Percentiles rank a stretch among this genome's conserved stretches.
Conservation (phyloP, 2,113 vertebrate species). For the Myxocyprinus asiaticus region DNA sequence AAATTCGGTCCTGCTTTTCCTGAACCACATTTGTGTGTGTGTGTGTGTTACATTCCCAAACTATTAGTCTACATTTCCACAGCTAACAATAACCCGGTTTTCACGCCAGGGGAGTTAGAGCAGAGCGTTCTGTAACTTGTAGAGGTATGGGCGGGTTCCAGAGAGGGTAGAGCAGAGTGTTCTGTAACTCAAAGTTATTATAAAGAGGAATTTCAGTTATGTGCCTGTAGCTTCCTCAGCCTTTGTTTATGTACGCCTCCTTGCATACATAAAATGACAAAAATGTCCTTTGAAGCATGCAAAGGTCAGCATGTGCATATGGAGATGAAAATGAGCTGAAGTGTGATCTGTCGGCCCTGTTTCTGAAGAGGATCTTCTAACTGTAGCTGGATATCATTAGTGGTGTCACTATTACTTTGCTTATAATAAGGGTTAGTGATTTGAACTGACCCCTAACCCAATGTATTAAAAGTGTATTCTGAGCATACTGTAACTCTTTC, state of each 20-base stretch:
- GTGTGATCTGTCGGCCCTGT: too few species aligned
- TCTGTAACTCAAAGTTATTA: neutral
- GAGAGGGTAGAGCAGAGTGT: slow-evolving; percentile 7
- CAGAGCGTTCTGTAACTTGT: neutral
- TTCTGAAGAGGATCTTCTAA: too few species aligned
- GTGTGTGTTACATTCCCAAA: slow-evolving; percentile 40
- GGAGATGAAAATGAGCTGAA: neutral
- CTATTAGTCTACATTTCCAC: slow-evolving; percentile 30
- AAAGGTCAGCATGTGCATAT: neutral
- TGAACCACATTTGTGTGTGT: slow-evolving; percentile 7
- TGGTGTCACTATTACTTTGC: too few species aligned
- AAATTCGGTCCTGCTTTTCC: slow-evolving; percentile 7
- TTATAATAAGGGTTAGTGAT: too few species aligned
- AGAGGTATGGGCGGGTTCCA: neutral
- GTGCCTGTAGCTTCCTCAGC: neutral
- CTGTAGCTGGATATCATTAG: too few species aligned
- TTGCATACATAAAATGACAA: neutral
- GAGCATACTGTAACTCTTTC: too few species aligned
- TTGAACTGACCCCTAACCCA: too few species aligned
- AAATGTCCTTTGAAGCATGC: neutral
- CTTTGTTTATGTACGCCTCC: neutral
- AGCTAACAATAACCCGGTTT: neutral
- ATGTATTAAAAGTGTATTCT: too few species aligned
- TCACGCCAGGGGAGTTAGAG: neutral
- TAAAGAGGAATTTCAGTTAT: slow-evolving; percentile 29